These are phyloP conservation scores for Meloidogyne hapla DNA, from an alignment of 1,140 invertebrate species.

Conservation along the genomic window DNA sequence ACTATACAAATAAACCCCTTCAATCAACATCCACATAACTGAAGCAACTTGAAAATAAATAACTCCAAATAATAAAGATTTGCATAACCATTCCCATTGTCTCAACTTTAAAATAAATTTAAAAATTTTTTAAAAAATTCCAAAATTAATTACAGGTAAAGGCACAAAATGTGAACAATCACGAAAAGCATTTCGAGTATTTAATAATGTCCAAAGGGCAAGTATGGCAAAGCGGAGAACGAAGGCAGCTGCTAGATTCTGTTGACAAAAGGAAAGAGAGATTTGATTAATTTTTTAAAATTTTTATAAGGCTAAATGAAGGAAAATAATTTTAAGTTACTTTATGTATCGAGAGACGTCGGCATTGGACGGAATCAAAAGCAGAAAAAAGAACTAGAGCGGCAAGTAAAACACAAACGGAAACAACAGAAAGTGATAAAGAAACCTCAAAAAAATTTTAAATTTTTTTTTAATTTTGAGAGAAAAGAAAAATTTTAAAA, in stretches of 20 bases:
- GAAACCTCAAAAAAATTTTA: conserved; percentile 46
- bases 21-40: conserved; percentile 64
- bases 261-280: not conserved
- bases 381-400: conserved; percentile 60
- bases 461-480: too few relatives aligned
- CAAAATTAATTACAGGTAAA: conserved; percentile 35
- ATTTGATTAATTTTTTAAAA: not conserved
- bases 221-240: conserved; percentile 64
- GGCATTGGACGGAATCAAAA: conserved; percentile 62
- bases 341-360: conserved; percentile 66
- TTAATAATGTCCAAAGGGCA: conserved; percentile 57
- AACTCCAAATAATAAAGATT: conserved; percentile 59
- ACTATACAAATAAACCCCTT: conserved; percentile 47
- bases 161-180: conserved; percentile 58
- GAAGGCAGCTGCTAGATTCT: conserved; percentile 66
- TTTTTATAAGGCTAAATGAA: too few relatives aligned
- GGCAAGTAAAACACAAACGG: conserved; percentile 54
- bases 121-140: too few relatives aligned
- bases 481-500: too few relatives aligned
- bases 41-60: conserved; percentile 64
- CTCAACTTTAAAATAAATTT: not conserved
- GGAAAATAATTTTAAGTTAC: too few relatives aligned
- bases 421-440: conserved; percentile 57
- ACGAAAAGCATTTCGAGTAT: conserved; percentile 56
- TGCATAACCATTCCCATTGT: conserved; percentile 62